These are phyloP conservation scores for Ianthella basta DNA, from an alignment of 37 sponge, comb jelly and placozoan genomes.

Conservation along the genomic window DNA sequence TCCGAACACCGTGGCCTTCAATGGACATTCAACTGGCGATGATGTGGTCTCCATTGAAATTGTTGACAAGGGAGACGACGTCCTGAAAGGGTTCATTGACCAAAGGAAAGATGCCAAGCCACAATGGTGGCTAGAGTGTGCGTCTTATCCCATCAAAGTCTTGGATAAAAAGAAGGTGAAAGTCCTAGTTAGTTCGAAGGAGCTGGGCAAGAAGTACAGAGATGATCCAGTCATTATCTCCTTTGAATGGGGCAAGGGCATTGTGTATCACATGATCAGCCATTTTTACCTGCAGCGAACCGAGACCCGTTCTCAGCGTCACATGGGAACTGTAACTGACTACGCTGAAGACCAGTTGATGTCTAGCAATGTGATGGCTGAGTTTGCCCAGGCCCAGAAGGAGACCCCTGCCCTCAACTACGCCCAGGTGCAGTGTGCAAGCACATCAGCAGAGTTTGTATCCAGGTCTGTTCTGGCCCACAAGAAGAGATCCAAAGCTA, in stretches of 20 bases:
- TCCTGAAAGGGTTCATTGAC: slow-evolving; percentile 74
- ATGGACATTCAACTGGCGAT: slow-evolving; percentile 65
- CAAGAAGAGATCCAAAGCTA: slow-evolving; percentile 54
- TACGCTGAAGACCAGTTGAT: slow-evolving; percentile 59
- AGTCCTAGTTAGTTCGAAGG: slow-evolving; percentile 73
- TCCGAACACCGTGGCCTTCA: slow-evolving; percentile 60
- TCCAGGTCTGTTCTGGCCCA: slow-evolving; percentile 75
- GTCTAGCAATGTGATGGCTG: slow-evolving; percentile 30
- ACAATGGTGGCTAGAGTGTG: slow-evolving; percentile 81
- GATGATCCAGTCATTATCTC: slow-evolving; percentile 76
- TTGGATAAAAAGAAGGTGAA: slow-evolving; percentile 75
- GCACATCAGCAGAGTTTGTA: slow-evolving; percentile 82
- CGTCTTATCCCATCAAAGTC: slow-evolving; percentile 76
- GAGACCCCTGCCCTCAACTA: slow-evolving; percentile 64
- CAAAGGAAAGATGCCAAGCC: slow-evolving; percentile 81
- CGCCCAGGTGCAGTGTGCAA: slow-evolving; percentile 76
- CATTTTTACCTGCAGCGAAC: slow-evolving; percentile 85
- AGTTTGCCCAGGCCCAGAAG: slow-evolving; percentile 38
- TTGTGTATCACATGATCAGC: slow-evolving; percentile 87
- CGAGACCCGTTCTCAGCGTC: slow-evolving; percentile 75
- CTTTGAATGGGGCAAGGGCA: slow-evolving; percentile 82
- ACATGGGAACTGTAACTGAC: slow-evolving; percentile 27
- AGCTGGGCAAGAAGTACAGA: slow-evolving; percentile 60
- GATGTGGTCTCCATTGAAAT: slow-evolving; percentile 81
- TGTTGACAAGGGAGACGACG: slow-evolving; percentile 72